Conservation (phyloP, 2,888 invertebrate species). For the Marronus borbonicus region DNA sequence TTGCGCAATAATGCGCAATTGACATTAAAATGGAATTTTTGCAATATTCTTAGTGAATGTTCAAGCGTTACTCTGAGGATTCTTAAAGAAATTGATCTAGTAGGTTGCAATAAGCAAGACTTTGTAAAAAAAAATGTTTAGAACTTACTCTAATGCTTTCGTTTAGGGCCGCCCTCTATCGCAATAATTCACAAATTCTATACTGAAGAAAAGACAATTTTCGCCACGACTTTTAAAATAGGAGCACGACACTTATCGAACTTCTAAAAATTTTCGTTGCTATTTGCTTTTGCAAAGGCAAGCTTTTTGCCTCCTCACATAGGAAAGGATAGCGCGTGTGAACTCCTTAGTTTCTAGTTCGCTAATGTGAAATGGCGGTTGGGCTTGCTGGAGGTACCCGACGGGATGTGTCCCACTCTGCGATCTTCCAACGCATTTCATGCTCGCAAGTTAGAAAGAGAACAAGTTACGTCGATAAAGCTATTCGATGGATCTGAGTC, state of each 20-base stretch:
- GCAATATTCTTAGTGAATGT: neutral
- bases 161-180: neutral
- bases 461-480: neutral
- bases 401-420: neutral
- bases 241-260: too few species aligned
- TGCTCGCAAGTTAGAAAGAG: neutral
- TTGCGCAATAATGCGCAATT: slow-evolving; percentile 30
- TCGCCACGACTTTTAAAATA: neutral
- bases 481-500: slow-evolving; percentile 24
- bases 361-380: neutral
- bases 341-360: neutral
- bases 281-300: too few species aligned
- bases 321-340: neutral
- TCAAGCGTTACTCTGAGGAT: too few species aligned
- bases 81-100: neutral
- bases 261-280: too few species aligned
- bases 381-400: too few species aligned
- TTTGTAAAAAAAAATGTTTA: neutral
- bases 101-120: neutral
- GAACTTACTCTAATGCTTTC: slow-evolving; percentile 23
- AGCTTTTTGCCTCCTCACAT: neutral
- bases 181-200: neutral
- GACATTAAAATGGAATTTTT: neutral
- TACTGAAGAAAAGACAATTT: neutral
- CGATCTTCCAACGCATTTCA: neutral